Conservation (phyloP, 2,113 vertebrate genomes). For the Equus przewalskii region DNA sequence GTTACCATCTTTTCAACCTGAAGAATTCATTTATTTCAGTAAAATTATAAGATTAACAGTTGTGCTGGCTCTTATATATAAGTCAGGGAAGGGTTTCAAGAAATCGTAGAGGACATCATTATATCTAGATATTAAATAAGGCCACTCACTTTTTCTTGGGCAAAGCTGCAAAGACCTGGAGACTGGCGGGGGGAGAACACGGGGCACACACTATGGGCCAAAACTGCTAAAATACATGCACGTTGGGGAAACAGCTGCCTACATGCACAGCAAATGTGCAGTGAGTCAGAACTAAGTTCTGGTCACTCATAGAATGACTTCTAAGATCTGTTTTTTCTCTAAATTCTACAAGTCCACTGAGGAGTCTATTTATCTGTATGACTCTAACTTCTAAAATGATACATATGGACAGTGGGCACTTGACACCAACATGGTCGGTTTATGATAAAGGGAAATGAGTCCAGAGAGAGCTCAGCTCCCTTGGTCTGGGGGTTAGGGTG, state of each 20-base stretch:
- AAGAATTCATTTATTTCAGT: not conserved
- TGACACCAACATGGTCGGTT: not conserved
- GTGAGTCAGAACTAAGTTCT: not conserved
- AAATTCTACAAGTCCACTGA: not conserved
- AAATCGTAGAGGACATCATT: not conserved
- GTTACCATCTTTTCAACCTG: not conserved
- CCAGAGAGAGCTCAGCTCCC: not conserved
- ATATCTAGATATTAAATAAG: not conserved
- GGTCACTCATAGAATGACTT: not conserved
- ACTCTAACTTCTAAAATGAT: not conserved
- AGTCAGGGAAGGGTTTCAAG: not conserved
- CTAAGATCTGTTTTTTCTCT: not conserved
- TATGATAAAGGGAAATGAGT: not conserved
- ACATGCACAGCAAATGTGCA: not conserved
- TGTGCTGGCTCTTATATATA: not conserved
- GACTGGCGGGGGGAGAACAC: not conserved
- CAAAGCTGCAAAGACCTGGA: not conserved
- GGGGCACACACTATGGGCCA: accelerated
- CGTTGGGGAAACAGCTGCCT: not conserved
- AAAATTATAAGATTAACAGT: not conserved
- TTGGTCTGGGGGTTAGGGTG: not conserved
- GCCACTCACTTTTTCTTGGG: not conserved
- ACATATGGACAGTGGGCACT: not conserved
- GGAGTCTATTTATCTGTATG: not conserved
- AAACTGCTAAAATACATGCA: not conserved